Evolutionary conservation across 2,113 vertebrate genomes (phyloP), one percentile per base, ranked within the genome.

Genomic region (Tetraodon nigroviridis): DNA sequence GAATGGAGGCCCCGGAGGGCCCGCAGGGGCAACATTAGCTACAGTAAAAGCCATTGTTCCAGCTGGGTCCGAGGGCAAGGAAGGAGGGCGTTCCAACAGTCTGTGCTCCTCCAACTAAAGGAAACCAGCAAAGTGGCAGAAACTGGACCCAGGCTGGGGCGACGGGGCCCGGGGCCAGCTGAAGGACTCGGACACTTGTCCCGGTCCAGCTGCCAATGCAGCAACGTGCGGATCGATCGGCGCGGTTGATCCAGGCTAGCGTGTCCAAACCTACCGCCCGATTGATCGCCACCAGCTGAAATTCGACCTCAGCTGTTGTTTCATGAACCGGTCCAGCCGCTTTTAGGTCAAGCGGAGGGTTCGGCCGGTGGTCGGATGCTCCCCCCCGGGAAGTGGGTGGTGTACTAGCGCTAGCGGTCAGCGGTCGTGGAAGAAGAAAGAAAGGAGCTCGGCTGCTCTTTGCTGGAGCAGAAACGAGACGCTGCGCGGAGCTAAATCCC

Each of bases 21-120:
- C 68, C 84, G 57, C 67, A 82, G 78, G 81, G 80, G 82, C 77
- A 64, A 87, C 82, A 87, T 83, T 82, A 79, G 77, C 77, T 80
- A 86, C 85, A 87, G 85, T 86, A 70, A 68, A 73, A 68, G 44
- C 72, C 75, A 82, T 86, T 87, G 85, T 87, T 80, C 64, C 77
- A 68, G 65, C 74, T 77, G 79, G 79, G 77, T 66, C 46, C 40
- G 18, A 45, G 42, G 54, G 61, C 48, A 10, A 45, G 21, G 41
- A 29, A 5, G 18, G 20, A 29, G 27, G 37, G n/a, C 20, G 45
- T 55, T 42, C 20, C n/a, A 57, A 6, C 10, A 37, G 32, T 37
- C 22, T 49, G 45, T 51, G 44, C 42, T 55, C 55, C 27, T 49
- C 64, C 60, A 37, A 71, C 62, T 7, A 71, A 55, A 48, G 42